phyloP scores from a whole-genome alignment of 2,888 invertebrate genomes.

The Stenodera caucasica region DNA sequence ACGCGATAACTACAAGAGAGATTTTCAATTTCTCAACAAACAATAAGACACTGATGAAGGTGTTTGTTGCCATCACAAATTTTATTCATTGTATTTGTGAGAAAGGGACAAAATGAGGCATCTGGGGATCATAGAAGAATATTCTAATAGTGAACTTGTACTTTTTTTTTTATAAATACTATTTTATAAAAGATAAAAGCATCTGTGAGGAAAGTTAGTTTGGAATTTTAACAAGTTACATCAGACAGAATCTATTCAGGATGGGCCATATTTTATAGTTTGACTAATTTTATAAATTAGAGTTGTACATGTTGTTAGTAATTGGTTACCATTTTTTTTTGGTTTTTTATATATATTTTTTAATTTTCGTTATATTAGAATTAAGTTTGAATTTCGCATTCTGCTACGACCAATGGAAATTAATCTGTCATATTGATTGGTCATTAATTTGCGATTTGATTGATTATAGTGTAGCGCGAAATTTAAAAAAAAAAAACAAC shows the following conservation, averaged over 20 bases:
- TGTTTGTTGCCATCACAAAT: not conserved
- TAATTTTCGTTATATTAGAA: too few relatives aligned
- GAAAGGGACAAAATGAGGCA: not conserved
- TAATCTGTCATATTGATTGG: too few relatives aligned
- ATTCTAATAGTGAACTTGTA: not conserved
- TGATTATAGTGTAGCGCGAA: too few relatives aligned
- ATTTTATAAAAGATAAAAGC: not conserved
- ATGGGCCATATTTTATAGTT: not conserved
- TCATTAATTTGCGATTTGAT: too few relatives aligned
- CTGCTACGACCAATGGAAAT: too few relatives aligned
- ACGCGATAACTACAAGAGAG: too few relatives aligned
- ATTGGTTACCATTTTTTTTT: not conserved
- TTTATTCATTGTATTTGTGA: not conserved
- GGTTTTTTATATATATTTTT: too few relatives aligned
- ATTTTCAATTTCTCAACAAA: not conserved
- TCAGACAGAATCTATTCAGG: not conserved
- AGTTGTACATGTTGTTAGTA: not conserved
- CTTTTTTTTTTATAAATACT: too few relatives aligned
- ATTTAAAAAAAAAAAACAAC: too few relatives aligned
- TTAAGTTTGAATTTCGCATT: too few relatives aligned
- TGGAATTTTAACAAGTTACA: conserved; percentile 4
- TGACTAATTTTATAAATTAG: not conserved
- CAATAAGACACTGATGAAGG: conserved; percentile 1
- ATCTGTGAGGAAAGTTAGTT: not conserved
- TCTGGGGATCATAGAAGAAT: not conserved